Base-by-base conservation (phyloP, 2,888 invertebrate genomes). In the Apotomis capreana region DNA sequence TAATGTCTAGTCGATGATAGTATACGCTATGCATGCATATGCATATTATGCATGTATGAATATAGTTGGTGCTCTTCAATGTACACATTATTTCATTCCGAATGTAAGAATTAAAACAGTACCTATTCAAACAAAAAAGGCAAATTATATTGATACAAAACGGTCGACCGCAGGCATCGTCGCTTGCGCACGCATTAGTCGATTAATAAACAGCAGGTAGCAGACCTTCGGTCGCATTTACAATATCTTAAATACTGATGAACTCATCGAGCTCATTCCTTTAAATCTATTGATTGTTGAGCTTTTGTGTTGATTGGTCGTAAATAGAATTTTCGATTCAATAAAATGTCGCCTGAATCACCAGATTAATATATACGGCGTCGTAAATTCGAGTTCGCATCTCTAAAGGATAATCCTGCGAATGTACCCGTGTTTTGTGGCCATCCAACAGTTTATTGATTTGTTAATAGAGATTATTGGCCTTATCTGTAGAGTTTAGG, bases 141-240 rank as follows among this genome's bases (percentile, higher is more conserved):
- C 26, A 26, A 60, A 74, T 10, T 64, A 63, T 36, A 52, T 10
- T 67, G n/a, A 62, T 69, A 74, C 70, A 70, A 70, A 69, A 61
- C 73, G 70, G 64, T 68, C 54, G 68, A 57, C 62, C 68, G 63
- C 70, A 59, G 67, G 74, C 70, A 44, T 57, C 71, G 67, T 68
- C 72, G 68, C 71, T 26, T 61, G 61, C 68, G 51, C 44, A 15
- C 55, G 46, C 60, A 69, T 60, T 54, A 69, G 52, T 73, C 82
- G 83, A 80, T 88, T 89, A 90, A 91, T 91, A 90, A 89, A 89
- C 84, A 84, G 89, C 92, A 92, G 92, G 92, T 92, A 92, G 92
- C 91, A 70, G 78, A 79, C 84, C 87, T 83, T 81, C 78, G 77
- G 83, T 85, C 83, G 81, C 84, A 83, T 84, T 84, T 84, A 86